phyloP scores from a whole-genome alignment of 2,797 vertebrate species.

The Limosa lapponica region DNA sequence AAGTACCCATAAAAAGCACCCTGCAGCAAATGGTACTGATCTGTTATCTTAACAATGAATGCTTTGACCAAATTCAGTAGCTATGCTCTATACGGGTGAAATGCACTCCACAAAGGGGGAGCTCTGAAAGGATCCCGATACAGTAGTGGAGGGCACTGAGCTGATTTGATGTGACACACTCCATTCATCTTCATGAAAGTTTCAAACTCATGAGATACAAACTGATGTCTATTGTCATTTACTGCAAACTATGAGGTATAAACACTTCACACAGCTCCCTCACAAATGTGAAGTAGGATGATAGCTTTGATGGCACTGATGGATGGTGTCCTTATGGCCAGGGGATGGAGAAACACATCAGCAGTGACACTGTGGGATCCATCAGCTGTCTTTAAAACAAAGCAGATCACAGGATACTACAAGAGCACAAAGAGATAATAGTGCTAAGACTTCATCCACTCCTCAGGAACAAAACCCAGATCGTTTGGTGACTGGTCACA shows the following conservation, averaged over 20 bases:
- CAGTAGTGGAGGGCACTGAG: not conserved
- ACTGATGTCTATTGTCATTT: slow-evolving; percentile 50
- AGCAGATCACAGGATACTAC: not conserved
- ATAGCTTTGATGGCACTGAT: slow-evolving; percentile 51
- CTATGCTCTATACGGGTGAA: not conserved
- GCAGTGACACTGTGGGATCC: not conserved
- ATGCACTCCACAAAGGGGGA: not conserved
- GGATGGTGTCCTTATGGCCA: slow-evolving; percentile 40
- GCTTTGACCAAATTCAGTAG: not conserved
- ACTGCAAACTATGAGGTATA: slow-evolving; percentile 32
- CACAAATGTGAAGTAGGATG: not conserved
- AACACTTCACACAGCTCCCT: slow-evolving; percentile 17
- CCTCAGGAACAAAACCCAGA: not conserved
- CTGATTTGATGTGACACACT: slow-evolving; percentile 53
- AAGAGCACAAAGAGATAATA: not conserved
- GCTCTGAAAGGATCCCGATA: not conserved
- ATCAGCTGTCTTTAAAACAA: slow-evolving; percentile 25
- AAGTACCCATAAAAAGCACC: not conserved
- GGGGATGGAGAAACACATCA: slow-evolving; percentile 14
- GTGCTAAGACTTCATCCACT: not conserved
- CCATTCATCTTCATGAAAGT: slow-evolving; percentile 66
- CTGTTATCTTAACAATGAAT: not conserved
- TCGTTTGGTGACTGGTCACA: not conserved
- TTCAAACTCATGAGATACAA: slow-evolving; percentile 46
- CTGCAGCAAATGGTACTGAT: not conserved